Percentiles rank a stretch among this genome's conserved stretches.
phyloP scores from a whole-genome alignment of 2,113 vertebrate species.

The Centropus unirufus region DNA sequence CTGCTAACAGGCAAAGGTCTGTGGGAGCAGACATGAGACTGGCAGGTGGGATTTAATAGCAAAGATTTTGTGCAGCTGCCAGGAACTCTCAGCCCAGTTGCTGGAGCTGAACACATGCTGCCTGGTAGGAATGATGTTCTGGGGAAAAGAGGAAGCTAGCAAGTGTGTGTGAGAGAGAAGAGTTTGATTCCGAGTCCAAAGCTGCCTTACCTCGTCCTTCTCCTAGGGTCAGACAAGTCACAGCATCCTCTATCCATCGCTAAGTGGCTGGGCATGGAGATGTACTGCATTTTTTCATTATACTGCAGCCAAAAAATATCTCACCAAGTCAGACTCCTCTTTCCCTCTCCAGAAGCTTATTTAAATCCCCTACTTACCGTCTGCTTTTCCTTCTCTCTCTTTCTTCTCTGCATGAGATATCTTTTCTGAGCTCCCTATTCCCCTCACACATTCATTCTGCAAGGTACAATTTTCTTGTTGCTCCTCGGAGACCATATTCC shows the following conservation, averaged over 20 bases:
- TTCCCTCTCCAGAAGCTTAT: neutral
- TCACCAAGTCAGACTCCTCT: neutral
- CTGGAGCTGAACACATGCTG: conserved; percentile 41
- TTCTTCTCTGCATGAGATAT: neutral
- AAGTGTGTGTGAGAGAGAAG: conserved; percentile 11
- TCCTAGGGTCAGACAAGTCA: neutral
- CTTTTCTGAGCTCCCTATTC: neutral
- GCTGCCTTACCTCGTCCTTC: neutral
- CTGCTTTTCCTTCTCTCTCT: neutral
- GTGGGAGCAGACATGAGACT: conserved; percentile 56
- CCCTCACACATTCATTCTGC: neutral
- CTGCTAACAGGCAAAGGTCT: conserved; percentile 60
- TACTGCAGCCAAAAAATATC: neutral
- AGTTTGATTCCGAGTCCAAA: neutral
- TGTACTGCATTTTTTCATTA: neutral
- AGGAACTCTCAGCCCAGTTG: conserved; percentile 57
- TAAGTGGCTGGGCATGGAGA: neutral
- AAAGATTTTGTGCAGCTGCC: conserved; percentile 58
- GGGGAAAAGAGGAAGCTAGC: conserved; percentile 1
- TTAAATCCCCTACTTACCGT: neutral
- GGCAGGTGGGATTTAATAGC: conserved; percentile 62
- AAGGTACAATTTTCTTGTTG: neutral
- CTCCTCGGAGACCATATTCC: neutral
- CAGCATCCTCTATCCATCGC: neutral
- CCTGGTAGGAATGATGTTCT: conserved; percentile 32